Evolutionary conservation across 2,888 invertebrate genomes (phyloP).

Genomic region (Dicyrtoma fusca): DNA sequence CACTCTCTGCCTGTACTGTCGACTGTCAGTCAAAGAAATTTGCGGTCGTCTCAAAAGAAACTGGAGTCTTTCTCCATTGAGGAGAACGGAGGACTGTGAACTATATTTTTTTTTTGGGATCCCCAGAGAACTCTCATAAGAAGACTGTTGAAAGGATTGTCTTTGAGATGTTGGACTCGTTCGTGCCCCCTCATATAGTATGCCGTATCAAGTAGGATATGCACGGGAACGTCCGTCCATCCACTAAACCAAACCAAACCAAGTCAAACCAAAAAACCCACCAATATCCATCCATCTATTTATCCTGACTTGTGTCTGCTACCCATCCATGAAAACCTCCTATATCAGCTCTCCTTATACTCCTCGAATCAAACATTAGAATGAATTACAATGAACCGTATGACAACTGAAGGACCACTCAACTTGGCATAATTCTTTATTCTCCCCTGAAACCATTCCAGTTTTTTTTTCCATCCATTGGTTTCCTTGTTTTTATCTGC

Average conservation of each 20-base stretch:
- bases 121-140: conserved; percentile 29
- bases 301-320: conserved; percentile 15
- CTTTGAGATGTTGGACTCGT: conserved; percentile 29
- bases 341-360: conserved; percentile 23
- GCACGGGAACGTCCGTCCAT: conserved; percentile 16
- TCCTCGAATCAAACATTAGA: conserved; percentile 25
- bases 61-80: conserved; percentile 20
- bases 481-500: background rate
- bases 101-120: conserved; percentile 8
- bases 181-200: conserved; percentile 35
- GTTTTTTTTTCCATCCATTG: background rate
- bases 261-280: background rate
- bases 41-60: conserved; percentile 26
- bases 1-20: background rate
- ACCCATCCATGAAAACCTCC: background rate
- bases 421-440: conserved; percentile 24
- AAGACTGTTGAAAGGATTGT: conserved; percentile 35
- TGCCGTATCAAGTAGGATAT: conserved; percentile 15
- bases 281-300: conserved; percentile 23
- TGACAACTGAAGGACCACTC: conserved; percentile 29
- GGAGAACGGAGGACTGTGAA: background rate
- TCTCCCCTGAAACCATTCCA: conserved; percentile 22
- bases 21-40: conserved; percentile 34
- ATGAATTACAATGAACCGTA: conserved; percentile 32
- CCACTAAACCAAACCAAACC: background rate